A percentile compares a stretch with the other conserved stretches of the same genome.
These are phyloP conservation scores for Cheilosia vernalis DNA, from an alignment of 2,888 invertebrate genomes.

Conservation along the genomic window DNA sequence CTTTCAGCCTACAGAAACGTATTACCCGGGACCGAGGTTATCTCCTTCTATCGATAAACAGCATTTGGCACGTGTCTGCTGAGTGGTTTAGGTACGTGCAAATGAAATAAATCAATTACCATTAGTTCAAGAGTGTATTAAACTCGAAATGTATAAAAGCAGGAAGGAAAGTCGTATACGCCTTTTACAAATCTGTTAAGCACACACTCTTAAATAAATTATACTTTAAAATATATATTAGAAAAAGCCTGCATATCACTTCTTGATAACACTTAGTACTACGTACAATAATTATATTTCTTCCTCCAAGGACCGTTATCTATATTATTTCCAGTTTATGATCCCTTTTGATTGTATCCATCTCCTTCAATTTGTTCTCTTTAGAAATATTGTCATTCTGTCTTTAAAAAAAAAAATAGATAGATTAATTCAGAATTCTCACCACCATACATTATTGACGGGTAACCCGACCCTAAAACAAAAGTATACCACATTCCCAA, in stretches of 20 bases:
- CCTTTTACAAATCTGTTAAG: background rate
- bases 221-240: conserved; percentile 5
- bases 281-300: background rate
- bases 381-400: background rate
- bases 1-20: no score
- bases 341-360: background rate
- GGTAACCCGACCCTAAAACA: conserved; percentile 13
- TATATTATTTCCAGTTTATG: background rate
- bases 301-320: background rate
- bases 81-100: background rate
- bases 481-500: conserved; percentile 2
- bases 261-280: no score
- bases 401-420: background rate
- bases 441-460: conserved; percentile 7
- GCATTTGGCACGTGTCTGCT: no score
- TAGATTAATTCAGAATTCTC: conserved; percentile 27
- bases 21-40: no score
- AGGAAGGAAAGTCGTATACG: background rate
- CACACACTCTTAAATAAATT: conserved; percentile 10
- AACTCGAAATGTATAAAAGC: background rate
- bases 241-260: no score
- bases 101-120: conserved; percentile 13
- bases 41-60: no score
- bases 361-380: background rate
- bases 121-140: background rate